Base-by-base conservation (phyloP, 2,888 invertebrate genomes). In the Melitaea athalia region DNA sequence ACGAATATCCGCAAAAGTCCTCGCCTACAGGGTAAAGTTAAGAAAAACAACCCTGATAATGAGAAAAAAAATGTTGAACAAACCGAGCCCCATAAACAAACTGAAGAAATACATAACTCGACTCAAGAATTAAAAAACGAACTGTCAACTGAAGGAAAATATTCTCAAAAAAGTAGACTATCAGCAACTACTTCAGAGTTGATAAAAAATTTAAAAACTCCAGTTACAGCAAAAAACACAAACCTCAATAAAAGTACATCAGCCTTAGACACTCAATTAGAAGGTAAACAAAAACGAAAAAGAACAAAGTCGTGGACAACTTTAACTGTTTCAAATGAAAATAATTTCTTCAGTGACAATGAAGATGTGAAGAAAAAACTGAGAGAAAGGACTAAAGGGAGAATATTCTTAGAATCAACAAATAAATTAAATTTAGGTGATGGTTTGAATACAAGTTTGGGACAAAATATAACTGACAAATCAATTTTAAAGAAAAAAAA, bases 241-340 rank as follows among this genome's bases (percentile, higher is more conserved):
- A 67, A 76, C 69, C 69, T 83, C 14, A 89, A 87, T 72, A 90
- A 85, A 78, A 88, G 84, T 66, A 76, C 81, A 11, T 80, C 88
- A 63, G 77, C 76, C 57, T 53, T 83, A 64, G 79, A 81, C 55
- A 73, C 75, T 66, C 31, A 72, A 53, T 74, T 69, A 10, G 42
- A 57, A 45, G 76, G 74, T 62, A 79, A 79, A 74, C 76, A 38
- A 61, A 86, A 85, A 74, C 84, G 86, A 69, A 81, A 80, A 57
- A 82, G 89, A 79, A 87, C 87, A 17, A 87, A 85, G 72, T 90
- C 91, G 33, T 88, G 85, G 82, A 84, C 87, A 68, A 80, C 79
- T 45, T 65, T 81, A 12, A 71, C 78, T 47, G 65, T 72, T 15
- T 59, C 73, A 60, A 70, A 76, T 67, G 79, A 83, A 50, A 77